A percentile compares a stretch with the other conserved stretches of the same genome.
Evolutionary conservation across 2,888 invertebrate species (phyloP).

Genomic region (Axea sp.): DNA sequence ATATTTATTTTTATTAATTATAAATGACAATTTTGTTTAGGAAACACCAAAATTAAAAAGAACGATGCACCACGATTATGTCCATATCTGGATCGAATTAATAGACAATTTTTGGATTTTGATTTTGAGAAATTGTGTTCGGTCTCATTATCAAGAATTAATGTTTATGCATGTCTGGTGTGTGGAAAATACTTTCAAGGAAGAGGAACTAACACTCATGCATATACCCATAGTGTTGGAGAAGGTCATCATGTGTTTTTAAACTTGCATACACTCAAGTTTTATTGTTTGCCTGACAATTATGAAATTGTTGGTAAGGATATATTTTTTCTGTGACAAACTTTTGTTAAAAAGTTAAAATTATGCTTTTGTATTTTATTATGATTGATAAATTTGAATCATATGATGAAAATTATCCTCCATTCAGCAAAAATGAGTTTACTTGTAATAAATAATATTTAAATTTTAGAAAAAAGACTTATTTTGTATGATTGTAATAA

Average conservation of each 20-base stretch:
- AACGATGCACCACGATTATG: conserved; percentile 83
- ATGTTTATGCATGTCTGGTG: conserved; percentile 99
- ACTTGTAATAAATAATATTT: too few relatives aligned
- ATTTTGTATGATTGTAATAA: too few relatives aligned
- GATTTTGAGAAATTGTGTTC: conserved; percentile 99
- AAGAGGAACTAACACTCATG: conserved; percentile 98
- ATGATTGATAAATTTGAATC: too few relatives aligned
- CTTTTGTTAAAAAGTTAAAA: too few relatives aligned
- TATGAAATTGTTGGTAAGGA: conserved; percentile 97
- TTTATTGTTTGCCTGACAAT: conserved; percentile 99
- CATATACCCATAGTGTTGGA: conserved; percentile 98
- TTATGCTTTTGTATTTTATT: too few relatives aligned
- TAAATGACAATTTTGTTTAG: too few relatives aligned
- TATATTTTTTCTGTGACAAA: too few relatives aligned
- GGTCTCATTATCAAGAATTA: conserved; percentile 97
- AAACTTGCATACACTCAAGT: conserved; percentile 97
- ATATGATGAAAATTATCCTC: too few relatives aligned
- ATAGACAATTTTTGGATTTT: conserved; percentile 97
- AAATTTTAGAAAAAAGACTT: too few relatives aligned
- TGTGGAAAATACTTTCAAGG: conserved; percentile 99
- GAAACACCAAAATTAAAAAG: too few relatives aligned
- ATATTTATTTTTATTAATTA: too few relatives aligned
- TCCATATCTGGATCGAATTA: conserved; percentile 99
- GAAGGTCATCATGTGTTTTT: conserved; percentile 99
- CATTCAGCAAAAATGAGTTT: too few relatives aligned